A percentile compares a stretch with the other conserved stretches of the same genome.
Conservation (phyloP, 2,797 vertebrate genomes). For the Cryptoprocta ferox region DNA sequence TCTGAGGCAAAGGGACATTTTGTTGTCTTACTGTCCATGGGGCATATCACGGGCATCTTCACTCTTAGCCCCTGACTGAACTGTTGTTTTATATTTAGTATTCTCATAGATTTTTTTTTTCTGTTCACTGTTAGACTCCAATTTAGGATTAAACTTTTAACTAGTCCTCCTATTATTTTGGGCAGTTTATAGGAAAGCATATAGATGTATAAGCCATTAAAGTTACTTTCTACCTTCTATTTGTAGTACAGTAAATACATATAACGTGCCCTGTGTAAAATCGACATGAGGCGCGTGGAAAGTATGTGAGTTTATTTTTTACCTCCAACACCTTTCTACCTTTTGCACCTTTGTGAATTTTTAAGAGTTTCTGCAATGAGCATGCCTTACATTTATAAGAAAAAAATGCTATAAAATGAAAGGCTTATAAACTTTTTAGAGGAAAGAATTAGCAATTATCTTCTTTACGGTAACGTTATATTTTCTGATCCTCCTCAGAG, state of each 20-base stretch:
- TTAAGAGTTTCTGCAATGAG: background rate
- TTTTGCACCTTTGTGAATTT: background rate
- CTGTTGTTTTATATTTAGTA: background rate
- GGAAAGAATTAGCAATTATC: slow-evolving; percentile 44
- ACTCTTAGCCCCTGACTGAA: background rate
- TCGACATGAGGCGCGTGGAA: background rate
- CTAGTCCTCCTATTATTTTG: background rate
- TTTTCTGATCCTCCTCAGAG: slow-evolving; percentile 40
- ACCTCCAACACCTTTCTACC: background rate
- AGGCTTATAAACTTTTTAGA: background rate
- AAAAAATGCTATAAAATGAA: background rate
- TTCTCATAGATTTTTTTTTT: background rate
- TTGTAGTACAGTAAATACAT: background rate
- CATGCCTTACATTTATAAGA: background rate
- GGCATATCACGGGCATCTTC: background rate
- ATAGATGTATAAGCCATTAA: background rate
- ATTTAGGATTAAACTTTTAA: background rate
- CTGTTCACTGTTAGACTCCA: background rate
- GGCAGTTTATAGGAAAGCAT: background rate
- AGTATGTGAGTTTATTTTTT: background rate
- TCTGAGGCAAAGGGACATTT: rapidly evolving
- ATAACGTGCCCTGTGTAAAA: background rate
- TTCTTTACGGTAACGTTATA: slow-evolving; percentile 44
- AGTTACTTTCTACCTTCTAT: background rate
- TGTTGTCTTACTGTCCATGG: rapidly evolving